Base-by-base conservation (phyloP, 1,140 invertebrate species). In the Halictus rubicundus region DNA sequence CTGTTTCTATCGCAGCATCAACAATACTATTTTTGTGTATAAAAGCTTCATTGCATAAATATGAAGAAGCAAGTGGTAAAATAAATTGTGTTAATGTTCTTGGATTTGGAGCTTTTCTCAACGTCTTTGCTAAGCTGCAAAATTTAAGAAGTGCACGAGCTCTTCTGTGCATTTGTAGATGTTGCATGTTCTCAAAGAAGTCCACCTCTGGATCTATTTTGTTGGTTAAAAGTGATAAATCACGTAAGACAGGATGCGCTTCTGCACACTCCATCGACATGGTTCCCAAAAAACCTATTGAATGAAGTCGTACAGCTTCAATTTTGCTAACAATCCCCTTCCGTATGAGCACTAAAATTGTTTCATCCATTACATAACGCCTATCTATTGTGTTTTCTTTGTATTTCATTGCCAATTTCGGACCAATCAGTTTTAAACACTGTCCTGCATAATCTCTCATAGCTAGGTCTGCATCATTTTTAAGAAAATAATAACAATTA, bases 171-270 rank as follows among this genome's bases (percentile, higher is more conserved):
- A 96, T 92, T 93, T 98, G 97, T 54, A 97, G 92, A 93, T 99
- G 98, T 52, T 95, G 94, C 84, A 98, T 96, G 88, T 99, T 99
- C 85, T 98, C 97, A 89, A 98, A 99, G 93, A 99, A 98, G 92
- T 99, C 98, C 0, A 97, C 95, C 90, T 99, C 98, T 1, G 94
- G 91, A 90, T 99, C 97, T 52, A 93, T 93, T 86, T 95, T 95
- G 89, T 97, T 96, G 0, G 94, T 94, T 3, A 98, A 92, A 23
- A 94, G 90, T 2, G 94, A 92, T 42, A 99, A 93, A 92, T 98
- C 97, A n/a, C 94, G 93, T 10, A 98, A 90, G 12, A 96, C 92
- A 42, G 96, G 94, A 93, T 98, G 95, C 0, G 94, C 91, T 2
- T 95, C 93, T 0, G 94, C 91, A 91, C 96, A 97, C 88, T 97